phyloP scores from a whole-genome alignment of 2,888 invertebrate species.

The Teleogryllus oceanicus region DNA sequence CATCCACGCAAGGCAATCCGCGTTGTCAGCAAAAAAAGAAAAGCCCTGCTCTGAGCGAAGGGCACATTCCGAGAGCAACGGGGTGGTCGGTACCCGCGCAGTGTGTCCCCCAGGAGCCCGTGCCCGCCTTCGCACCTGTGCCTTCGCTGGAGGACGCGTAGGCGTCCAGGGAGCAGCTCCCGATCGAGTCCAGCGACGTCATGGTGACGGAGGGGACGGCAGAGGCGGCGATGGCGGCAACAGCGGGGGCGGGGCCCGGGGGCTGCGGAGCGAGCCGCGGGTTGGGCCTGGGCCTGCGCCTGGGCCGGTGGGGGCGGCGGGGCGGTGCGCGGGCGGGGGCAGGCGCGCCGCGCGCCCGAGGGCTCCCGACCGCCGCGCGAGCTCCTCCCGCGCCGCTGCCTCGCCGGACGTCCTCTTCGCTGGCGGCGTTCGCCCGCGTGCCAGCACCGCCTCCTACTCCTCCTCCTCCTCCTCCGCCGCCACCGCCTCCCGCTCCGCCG shows the following conservation, averaged over 20 bases:
- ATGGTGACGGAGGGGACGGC: slow-evolving; percentile 28
- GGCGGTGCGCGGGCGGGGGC: no score
- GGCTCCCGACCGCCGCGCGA: no score
- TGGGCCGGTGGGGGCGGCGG: no score
- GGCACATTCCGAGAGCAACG: neutral
- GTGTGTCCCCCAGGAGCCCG: neutral
- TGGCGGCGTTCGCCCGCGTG: no score
- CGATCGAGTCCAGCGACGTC: slow-evolving; percentile 69
- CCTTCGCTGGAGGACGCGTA: slow-evolving; percentile 54
- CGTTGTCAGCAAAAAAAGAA: neutral
- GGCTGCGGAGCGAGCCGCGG: slow-evolving; percentile 29
- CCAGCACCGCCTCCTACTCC: no score
- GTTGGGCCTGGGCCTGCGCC: slow-evolving; percentile 21
- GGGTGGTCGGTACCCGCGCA: neutral
- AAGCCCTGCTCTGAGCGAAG: neutral
- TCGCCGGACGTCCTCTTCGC: no score
- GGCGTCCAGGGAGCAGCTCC: slow-evolving; percentile 81
- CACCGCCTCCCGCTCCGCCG: no score
- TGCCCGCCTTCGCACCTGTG: slow-evolving; percentile 34
- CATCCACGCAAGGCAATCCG: no score
- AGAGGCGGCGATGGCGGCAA: slow-evolving; percentile 20
- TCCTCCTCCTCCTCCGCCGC: no score
- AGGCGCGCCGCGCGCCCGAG: no score
- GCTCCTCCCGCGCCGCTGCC: slow-evolving; percentile 20
- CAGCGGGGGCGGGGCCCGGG: slow-evolving; percentile 23